Conservation (phyloP, 2,113 vertebrate genomes). For the Xiphias gladius region DNA sequence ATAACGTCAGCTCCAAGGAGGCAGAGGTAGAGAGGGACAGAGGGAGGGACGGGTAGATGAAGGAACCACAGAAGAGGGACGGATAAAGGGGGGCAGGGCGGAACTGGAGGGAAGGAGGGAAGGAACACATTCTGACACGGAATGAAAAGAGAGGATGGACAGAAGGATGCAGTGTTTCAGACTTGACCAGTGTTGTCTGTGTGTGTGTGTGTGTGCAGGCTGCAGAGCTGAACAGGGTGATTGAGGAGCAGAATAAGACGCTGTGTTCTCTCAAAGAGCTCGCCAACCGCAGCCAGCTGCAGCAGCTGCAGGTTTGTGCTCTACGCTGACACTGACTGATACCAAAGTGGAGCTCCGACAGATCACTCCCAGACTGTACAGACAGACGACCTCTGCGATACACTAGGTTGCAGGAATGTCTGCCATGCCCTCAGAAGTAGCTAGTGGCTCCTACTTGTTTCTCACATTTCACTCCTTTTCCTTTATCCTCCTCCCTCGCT, state of each 20-base stretch:
- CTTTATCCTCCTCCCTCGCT: too few relatives aligned
- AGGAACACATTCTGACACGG: not conserved
- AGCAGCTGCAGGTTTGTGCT: constrained; percentile 86
- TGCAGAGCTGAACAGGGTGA: constrained; percentile 87
- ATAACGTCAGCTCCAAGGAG: constrained; percentile 88
- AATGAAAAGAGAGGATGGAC: not conserved
- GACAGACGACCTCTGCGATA: too few relatives aligned
- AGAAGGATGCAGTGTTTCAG: too few relatives aligned
- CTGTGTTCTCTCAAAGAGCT: constrained; percentile 88
- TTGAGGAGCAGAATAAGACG: constrained; percentile 90
- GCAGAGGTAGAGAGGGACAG: constrained; percentile 85
- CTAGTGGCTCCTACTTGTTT: too few relatives aligned
- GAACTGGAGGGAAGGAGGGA: not conserved
- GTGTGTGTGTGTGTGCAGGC: constrained; percentile 77
- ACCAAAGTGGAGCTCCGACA: not conserved
- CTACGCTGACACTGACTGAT: not conserved
- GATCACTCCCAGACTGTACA: not conserved
- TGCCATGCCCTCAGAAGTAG: not conserved
- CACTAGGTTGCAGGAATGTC: not conserved
- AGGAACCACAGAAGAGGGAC: too few relatives aligned
- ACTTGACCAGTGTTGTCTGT: constrained; percentile 3
- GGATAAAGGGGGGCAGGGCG: too few relatives aligned
- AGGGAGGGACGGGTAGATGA: not conserved
- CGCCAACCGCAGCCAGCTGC: constrained; percentile 84
- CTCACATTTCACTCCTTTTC: too few relatives aligned